Conservation (phyloP, 1,140 invertebrate species). For the Penaeus vannamei region DNA sequence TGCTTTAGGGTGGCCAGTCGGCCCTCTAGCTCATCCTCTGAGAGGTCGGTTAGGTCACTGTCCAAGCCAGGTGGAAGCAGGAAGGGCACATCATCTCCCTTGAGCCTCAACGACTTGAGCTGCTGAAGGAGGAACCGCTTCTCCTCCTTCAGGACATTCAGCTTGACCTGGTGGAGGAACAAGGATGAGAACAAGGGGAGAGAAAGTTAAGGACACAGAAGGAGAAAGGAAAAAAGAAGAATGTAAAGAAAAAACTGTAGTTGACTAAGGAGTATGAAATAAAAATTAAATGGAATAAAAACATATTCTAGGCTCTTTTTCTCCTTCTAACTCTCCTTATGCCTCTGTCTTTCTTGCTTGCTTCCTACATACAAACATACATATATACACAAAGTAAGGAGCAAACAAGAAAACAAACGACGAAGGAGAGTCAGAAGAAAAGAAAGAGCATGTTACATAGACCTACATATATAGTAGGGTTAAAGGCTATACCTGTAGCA, state of each 20-base stretch:
- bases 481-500: slow-evolving; percentile 78
- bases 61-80: slow-evolving; percentile 50
- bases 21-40: slow-evolving; percentile 55
- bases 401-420: too few relatives aligned
- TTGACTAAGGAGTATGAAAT: too few relatives aligned
- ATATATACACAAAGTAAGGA: too few relatives aligned
- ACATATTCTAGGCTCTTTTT: too few relatives aligned
- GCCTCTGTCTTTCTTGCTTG: too few relatives aligned
- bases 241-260: too few relatives aligned
- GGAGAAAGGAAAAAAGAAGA: too few relatives aligned
- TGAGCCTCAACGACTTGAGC: slow-evolving; percentile 69
- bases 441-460: neutral
- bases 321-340: too few relatives aligned
- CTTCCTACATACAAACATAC: too few relatives aligned
- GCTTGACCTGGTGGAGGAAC: slow-evolving; percentile 75
- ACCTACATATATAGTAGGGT: neutral
- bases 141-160: slow-evolving; percentile 82
- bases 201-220: too few relatives aligned
- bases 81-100: neutral
- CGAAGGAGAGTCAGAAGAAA: too few relatives aligned
- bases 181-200: neutral
- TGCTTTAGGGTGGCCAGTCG: slow-evolving; percentile 10
- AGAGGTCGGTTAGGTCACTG: slow-evolving; percentile 45
- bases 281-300: too few relatives aligned
- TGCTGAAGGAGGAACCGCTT: slow-evolving; percentile 79